These are phyloP conservation scores for Enoplosus armatus DNA, from an alignment of 2,797 vertebrate species.

Conservation along the genomic window DNA sequence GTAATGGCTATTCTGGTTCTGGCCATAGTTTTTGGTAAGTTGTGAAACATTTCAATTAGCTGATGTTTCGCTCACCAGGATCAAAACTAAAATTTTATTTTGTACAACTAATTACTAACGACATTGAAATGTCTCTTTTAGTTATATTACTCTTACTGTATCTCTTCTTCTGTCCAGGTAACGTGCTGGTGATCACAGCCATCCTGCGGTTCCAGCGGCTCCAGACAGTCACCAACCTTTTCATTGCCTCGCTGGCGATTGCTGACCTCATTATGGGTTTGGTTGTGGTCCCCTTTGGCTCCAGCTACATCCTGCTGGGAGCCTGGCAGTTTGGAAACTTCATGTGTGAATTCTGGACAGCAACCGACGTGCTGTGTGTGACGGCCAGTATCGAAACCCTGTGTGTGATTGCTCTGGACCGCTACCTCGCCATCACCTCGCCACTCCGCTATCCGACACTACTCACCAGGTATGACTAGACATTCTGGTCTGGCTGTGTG, in stretches of 20 bases:
- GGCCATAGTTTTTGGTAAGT: conserved; percentile 91
- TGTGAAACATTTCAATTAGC: background rate
- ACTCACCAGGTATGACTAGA: conserved; percentile 73
- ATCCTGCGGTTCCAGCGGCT: conserved; percentile 94
- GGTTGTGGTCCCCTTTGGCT: conserved; percentile 94
- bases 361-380: conserved; percentile 94
- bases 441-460: conserved; percentile 94
- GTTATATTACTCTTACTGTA: background rate
- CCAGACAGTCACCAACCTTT: conserved; percentile 97
- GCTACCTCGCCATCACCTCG: conserved; percentile 96
- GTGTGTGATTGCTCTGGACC: conserved; percentile 96
- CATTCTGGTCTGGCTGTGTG: background rate
- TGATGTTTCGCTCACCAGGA: background rate
- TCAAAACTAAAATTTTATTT: background rate
- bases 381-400: conserved; percentile 98
- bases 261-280: conserved; percentile 98
- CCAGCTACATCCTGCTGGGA: conserved; percentile 90
- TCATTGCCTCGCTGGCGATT: conserved; percentile 95
- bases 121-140: background rate
- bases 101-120: background rate
- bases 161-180: conserved; percentile 77
- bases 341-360: conserved; percentile 96
- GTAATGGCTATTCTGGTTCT: conserved; percentile 93
- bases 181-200: conserved; percentile 94
- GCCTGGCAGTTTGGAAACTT: conserved; percentile 93